Evolutionary conservation across 2,888 invertebrate species (phyloP).

Genomic region (Tiliacea aurago): DNA sequence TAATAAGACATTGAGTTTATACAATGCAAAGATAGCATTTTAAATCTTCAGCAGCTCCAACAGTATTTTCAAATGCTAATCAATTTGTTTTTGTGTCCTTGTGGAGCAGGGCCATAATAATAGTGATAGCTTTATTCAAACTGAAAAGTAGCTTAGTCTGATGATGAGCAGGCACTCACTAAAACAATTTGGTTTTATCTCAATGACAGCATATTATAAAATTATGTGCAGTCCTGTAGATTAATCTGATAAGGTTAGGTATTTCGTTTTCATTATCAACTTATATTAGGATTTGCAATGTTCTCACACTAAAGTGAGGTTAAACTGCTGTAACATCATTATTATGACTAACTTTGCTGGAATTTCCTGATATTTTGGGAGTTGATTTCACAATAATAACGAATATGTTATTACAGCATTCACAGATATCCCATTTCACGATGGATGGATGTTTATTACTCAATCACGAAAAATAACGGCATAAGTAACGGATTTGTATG

Average conservation of each 20-base stretch:
- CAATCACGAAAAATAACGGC: background rate
- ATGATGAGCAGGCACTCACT: background rate
- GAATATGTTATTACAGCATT: conserved; percentile 14
- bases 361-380: background rate
- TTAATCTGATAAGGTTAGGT: conserved; percentile 17
- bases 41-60: too few relatives aligned
- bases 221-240: background rate
- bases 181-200: conserved; percentile 3
- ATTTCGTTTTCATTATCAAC: conserved; percentile 16
- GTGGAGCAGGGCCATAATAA: background rate
- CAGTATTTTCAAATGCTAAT: too few relatives aligned
- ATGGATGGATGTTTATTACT: background rate
- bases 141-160: background rate
- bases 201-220: background rate
- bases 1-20: too few relatives aligned
- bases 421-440: background rate
- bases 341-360: background rate
- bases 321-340: background rate
- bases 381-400: background rate
- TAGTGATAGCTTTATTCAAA: background rate
- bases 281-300: conserved; percentile 14
- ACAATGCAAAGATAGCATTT: too few relatives aligned
- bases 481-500: background rate
- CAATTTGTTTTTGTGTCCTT: too few relatives aligned
- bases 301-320: background rate